Evolutionary conservation across 23 tunicate genomes (phyloP).

Genomic region (Diplosoma virens): DNA sequence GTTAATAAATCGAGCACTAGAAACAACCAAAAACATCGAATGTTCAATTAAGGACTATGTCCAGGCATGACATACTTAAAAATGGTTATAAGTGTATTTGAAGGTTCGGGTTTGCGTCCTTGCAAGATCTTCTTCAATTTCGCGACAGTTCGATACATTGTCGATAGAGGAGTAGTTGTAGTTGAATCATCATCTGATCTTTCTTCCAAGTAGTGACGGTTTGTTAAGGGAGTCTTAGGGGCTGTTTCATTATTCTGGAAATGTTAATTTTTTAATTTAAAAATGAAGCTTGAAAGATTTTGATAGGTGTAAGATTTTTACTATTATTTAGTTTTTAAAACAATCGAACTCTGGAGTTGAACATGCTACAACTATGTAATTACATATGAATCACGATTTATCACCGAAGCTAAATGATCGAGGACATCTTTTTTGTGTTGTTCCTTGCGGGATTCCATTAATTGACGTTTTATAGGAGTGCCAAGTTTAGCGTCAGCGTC

Average conservation of each 20-base stretch:
- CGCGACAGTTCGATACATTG: conserved; percentile 30
- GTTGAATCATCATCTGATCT: neutral
- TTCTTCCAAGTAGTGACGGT: conserved; percentile 65
- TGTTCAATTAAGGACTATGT: too few species aligned
- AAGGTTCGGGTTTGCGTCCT: conserved; percentile 31
- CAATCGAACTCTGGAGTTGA: too few species aligned
- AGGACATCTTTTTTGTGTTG: neutral
- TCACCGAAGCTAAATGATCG: conserved; percentile 48
- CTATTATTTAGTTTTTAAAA: too few species aligned
- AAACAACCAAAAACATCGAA: neutral
- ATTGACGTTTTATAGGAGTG: conserved; percentile 82
- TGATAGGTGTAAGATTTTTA: too few species aligned
- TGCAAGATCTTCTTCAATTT: conserved; percentile 56
- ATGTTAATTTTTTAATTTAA: too few species aligned
- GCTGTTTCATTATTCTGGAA: too few species aligned
- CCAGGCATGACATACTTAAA: too few species aligned
- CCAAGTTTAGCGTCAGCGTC: conserved; percentile 83
- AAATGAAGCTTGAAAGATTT: too few species aligned
- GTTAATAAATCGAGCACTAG: neutral
- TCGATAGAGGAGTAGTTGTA: conserved; percentile 50
- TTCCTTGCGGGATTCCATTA: neutral
- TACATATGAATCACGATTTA: too few species aligned
- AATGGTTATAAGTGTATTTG: conserved; percentile 21
- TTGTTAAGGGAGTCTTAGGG: conserved; percentile 84
- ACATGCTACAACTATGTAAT: too few species aligned